A percentile compares a stretch with the other conserved stretches of the same genome.
phyloP scores from a whole-genome alignment of 2,113 vertebrate genomes.

The Trachemys scripta region DNA sequence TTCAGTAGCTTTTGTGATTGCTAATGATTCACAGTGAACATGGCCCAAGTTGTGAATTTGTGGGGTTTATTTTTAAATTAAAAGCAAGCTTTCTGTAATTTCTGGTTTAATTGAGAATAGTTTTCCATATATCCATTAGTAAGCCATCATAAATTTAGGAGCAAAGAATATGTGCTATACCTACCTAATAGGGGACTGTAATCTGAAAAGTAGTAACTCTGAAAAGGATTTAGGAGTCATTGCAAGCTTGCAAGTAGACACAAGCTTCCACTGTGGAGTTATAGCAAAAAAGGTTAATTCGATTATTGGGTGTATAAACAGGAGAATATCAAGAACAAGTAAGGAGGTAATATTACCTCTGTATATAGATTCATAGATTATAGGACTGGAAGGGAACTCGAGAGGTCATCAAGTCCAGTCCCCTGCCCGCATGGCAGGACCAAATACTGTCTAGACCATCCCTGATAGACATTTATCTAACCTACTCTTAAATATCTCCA shows the following conservation, averaged over 20 bases:
- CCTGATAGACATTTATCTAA: no score
- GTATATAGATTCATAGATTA: no score
- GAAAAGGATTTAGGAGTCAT: not conserved
- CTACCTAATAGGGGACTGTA: not conserved
- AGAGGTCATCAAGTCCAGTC: no score
- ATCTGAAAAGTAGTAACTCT: not conserved
- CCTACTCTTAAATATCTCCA: no score
- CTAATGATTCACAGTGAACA: not conserved
- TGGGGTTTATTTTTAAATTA: not conserved
- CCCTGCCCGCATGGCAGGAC: no score
- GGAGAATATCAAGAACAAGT: not conserved
- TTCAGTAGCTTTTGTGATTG: not conserved
- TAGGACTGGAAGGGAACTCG: no score
- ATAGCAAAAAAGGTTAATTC: not conserved
- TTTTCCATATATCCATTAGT: not conserved
- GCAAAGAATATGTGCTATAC: not conserved
- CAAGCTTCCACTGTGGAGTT: not conserved
- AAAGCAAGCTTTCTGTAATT: no score
- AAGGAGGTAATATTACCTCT: no score
- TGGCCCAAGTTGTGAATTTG: not conserved
- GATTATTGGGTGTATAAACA: not conserved
- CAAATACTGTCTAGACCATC: no score
- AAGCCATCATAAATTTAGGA: not conserved
- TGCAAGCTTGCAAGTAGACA: no score
- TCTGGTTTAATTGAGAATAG: not conserved